Evolutionary conservation across 2,797 vertebrate genomes (phyloP).

Genomic region (Phalanger gymnotis): DNA sequence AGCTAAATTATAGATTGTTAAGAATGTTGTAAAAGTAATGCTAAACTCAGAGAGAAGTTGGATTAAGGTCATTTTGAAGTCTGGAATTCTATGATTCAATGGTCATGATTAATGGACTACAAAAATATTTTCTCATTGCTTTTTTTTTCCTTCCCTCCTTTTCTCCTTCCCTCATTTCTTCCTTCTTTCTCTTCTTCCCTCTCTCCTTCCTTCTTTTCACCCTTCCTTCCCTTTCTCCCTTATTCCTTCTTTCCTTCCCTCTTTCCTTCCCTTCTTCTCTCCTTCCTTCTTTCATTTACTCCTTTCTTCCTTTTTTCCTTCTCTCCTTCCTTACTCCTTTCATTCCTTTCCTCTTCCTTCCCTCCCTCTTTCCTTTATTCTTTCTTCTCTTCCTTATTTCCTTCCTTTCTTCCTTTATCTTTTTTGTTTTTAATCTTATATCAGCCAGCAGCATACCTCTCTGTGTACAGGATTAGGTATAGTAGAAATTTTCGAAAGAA

Average conservation of each 20-base stretch:
- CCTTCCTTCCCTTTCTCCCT: background rate
- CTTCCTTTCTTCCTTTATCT: background rate
- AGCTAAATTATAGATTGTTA: background rate
- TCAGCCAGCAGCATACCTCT: background rate
- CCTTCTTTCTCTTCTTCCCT: background rate
- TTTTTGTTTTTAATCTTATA: background rate
- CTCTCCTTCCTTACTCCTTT: background rate
- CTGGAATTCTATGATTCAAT: background rate
- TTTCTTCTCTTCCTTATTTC: background rate
- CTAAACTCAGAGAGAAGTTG: conserved; percentile 24
- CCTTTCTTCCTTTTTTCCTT: background rate
- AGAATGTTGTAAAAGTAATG: background rate
- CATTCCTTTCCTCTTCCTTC: background rate
- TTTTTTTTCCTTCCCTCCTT: background rate
- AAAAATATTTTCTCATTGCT: background rate
- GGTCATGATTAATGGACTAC: conserved; percentile 20
- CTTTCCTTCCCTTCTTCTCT: background rate
- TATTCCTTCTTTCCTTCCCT: background rate
- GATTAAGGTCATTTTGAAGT: background rate
- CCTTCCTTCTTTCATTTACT: background rate
- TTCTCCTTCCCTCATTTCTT: background rate
- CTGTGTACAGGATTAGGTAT: background rate
- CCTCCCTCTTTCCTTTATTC: too few species aligned
- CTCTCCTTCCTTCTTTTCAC: too few species aligned
- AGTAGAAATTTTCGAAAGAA: background rate